Evolutionary conservation across 1,140 invertebrate species (phyloP).

Genomic region (Anoplophora glabripennis): DNA sequence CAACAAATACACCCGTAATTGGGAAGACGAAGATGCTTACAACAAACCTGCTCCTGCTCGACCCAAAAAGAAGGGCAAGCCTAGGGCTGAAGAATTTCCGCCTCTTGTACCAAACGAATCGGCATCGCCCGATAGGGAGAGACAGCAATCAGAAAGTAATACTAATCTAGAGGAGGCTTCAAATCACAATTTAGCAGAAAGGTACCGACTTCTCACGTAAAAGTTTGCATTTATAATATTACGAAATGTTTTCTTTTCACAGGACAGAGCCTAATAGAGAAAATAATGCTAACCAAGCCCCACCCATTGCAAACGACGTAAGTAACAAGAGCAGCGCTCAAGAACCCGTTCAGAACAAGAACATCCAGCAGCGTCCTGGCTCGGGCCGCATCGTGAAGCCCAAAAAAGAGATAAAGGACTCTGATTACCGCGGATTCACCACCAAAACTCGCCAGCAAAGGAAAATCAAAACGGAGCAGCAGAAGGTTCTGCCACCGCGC

Average conservation of each 20-base stretch:
- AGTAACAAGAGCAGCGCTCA: constrained; percentile 3
- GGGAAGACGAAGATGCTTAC: constrained; percentile 90
- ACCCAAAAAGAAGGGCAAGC: constrained; percentile 11
- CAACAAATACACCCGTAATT: constrained; percentile 86
- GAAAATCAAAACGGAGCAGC: constrained; percentile 26
- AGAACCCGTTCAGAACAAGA: constrained; percentile 2
- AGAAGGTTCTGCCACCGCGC: constrained; percentile 26
- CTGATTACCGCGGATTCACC: constrained; percentile 45
- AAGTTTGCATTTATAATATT: not conserved
- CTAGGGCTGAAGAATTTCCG: constrained; percentile 36
- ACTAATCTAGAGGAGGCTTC: not conserved
- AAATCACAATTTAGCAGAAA: not conserved
- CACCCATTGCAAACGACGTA: not conserved
- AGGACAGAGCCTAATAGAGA: constrained; percentile 8
- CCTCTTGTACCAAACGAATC: constrained; percentile 19
- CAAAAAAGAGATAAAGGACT: constrained; percentile 40
- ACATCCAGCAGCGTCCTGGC: constrained; percentile 29
- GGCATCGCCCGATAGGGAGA: not conserved
- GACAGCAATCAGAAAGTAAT: not conserved
- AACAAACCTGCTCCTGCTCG: constrained; percentile 45
- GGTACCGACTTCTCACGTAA: not conserved
- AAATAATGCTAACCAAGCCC: not conserved
- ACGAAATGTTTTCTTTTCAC: not conserved
- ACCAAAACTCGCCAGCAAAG: constrained; percentile 38
- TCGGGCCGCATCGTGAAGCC: constrained; percentile 40